Percentiles rank a stretch among this genome's conserved stretches.
These are phyloP conservation scores for Poecilia velifera DNA, from an alignment of 2,797 vertebrate species.

Conservation along the genomic window DNA sequence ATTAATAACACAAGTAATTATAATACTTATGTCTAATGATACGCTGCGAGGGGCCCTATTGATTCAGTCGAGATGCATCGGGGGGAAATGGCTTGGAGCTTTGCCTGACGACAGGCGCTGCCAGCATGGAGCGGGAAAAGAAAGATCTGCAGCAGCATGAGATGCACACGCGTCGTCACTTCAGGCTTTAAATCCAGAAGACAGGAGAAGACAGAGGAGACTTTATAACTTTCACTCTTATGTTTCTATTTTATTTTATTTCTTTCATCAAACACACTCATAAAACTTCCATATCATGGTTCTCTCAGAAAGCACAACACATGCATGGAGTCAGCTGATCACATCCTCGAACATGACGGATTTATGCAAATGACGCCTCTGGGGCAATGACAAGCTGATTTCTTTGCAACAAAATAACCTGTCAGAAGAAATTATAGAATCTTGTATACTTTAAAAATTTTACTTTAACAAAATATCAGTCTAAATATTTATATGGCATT, in stretches of 20 bases:
- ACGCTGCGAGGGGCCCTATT: conserved; percentile 73
- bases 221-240: background rate
- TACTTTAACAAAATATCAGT: background rate
- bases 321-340: background rate
- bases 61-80: conserved; percentile 74
- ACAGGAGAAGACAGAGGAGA: background rate
- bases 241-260: background rate
- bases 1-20: conserved; percentile 85
- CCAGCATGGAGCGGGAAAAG: conserved; percentile 43
- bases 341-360: no score
- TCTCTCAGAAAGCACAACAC: background rate
- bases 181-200: conserved; percentile 40
- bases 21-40: conserved; percentile 82
- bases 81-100: conserved; percentile 63
- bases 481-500: background rate
- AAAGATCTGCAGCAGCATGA: conserved; percentile 49
- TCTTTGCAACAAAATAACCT: background rate
- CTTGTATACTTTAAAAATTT: background rate
- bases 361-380: background rate
- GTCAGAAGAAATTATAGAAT: background rate
- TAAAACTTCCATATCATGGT: background rate
- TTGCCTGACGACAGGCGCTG: conserved; percentile 68
- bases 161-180: conserved; percentile 33
- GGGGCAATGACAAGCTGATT: background rate
- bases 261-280: background rate